Evolutionary conservation across 2,113 vertebrate genomes (phyloP), one percentile per base, ranked within the genome.

Genomic region (Neogobius melanostomus): DNA sequence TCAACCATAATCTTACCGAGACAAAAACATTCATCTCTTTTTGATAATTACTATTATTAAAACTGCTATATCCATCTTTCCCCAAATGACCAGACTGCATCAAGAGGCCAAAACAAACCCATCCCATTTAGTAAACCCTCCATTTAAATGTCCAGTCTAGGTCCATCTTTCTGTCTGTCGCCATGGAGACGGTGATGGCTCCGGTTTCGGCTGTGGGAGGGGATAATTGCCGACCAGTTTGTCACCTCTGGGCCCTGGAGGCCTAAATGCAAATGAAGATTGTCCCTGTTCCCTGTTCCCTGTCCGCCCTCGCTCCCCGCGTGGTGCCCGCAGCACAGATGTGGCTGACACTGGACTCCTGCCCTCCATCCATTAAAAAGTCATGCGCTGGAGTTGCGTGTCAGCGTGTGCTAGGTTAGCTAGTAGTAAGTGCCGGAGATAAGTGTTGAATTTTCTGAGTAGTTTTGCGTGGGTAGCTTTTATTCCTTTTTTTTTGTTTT

Each of bases 111-210:
- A 15, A 50, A 50, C 49, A 6, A 50, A 0, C 49, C 15, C 49
- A 7, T 50, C 12, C 49, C 49, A 50, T 12, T 50, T 50, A 50
- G 49, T 15, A 50, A 16, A 16, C 8, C 52, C 16, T 17, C 52
- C 21, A 17, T 53, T 17, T 53, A 17, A 17, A 17, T 7, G 9
- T 17, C 8, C 8, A 9, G 16, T 7, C 50, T 8, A 16, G 28
- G 28, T n/a, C 15, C 16, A 5, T 8, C 7, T 17, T 8, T 17
- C 7, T 16, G 15, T 46, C 68, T 52, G 81, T 85, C 85, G 79
- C 81, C 51, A 67, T 83, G 77, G 85, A 76, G 84, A 86, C 64
- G 0, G 67, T 70, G 51, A 28, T 54, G 28, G 52, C 11, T 16
- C 67, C 14, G 61, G 66, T 71, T 36, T 36, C 68, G 75, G 51